phyloP scores from a whole-genome alignment of 2,113 vertebrate species.

The Cryptomyrus ogoouensis region DNA sequence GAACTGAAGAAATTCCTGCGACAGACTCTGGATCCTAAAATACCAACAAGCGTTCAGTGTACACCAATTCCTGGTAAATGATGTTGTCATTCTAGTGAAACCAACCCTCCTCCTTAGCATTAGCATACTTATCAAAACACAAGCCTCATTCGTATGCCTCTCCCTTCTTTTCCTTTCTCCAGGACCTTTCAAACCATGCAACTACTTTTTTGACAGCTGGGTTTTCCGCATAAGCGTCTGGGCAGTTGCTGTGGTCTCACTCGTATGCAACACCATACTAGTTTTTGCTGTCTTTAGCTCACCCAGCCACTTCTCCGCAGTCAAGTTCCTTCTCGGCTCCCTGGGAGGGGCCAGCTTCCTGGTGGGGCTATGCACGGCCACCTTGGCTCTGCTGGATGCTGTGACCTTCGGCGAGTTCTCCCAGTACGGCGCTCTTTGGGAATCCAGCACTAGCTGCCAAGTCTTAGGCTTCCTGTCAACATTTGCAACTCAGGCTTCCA shows the following conservation, averaged over 20 bases:
- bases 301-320: slow-evolving; percentile 67
- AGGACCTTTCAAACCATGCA: slow-evolving; percentile 95
- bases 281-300: slow-evolving; percentile 73
- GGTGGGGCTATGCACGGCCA: slow-evolving; percentile 74
- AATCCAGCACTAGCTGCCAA: slow-evolving; percentile 72
- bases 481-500: slow-evolving; percentile 77
- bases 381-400: slow-evolving; percentile 74
- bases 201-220: slow-evolving; percentile 89
- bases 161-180: neutral
- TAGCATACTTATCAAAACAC: neutral
- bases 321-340: slow-evolving; percentile 79
- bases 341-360: slow-evolving; percentile 80
- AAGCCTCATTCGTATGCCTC: neutral
- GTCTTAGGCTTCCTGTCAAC: slow-evolving; percentile 82
- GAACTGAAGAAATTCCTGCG: slow-evolving; percentile 81
- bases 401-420: slow-evolving; percentile 80
- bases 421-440: slow-evolving; percentile 76
- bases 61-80: slow-evolving; percentile 78
- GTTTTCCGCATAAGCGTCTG: slow-evolving; percentile 82
- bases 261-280: slow-evolving; percentile 77
- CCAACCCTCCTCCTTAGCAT: neutral
- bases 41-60: slow-evolving; percentile 77
- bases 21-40: slow-evolving; percentile 75
- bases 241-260: slow-evolving; percentile 70
- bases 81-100: neutral